A percentile compares a stretch with the other conserved stretches of the same genome.
phyloP scores from a whole-genome alignment of 2,797 vertebrate species.

The Phyllotis vaccarum region DNA sequence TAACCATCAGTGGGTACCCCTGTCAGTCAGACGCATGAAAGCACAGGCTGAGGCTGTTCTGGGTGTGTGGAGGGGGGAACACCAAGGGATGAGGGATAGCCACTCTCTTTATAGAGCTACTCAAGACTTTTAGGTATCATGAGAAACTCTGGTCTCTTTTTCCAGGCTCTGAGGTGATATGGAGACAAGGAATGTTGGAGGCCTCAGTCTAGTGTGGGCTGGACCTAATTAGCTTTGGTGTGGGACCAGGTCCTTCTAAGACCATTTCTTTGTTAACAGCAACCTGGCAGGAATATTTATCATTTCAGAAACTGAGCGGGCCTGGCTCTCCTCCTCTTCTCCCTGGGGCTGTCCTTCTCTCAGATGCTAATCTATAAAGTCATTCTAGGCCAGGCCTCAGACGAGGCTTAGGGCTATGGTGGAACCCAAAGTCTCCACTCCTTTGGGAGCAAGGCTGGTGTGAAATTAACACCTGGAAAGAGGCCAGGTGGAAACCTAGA shows the following conservation, averaged over 20 bases:
- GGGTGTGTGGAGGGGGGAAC: background rate
- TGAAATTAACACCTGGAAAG: slow-evolving; percentile 66
- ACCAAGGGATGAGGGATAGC: background rate
- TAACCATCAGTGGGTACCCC: background rate
- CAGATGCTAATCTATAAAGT: background rate
- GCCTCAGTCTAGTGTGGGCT: slow-evolving; percentile 78
- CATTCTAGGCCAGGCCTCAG: slow-evolving; percentile 40
- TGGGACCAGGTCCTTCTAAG: slow-evolving; percentile 64
- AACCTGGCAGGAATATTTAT: slow-evolving; percentile 71
- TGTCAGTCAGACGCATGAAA: background rate
- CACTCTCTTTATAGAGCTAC: slow-evolving; percentile 33
- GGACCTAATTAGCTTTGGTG: slow-evolving; percentile 81
- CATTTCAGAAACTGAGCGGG: slow-evolving; percentile 60
- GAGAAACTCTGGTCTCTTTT: slow-evolving; percentile 47
- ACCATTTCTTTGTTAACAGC: slow-evolving; percentile 64
- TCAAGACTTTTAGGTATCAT: background rate
- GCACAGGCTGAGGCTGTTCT: background rate
- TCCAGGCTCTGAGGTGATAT: slow-evolving; percentile 30
- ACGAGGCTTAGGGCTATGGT: slow-evolving; percentile 48
- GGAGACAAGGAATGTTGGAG: slow-evolving; percentile 54
- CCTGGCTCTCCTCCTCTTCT: slow-evolving; percentile 49
- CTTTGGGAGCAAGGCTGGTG: slow-evolving; percentile 40
- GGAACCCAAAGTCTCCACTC: slow-evolving; percentile 56
- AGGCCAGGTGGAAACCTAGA: slow-evolving; percentile 59
- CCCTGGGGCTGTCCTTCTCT: slow-evolving; percentile 1